Base-by-base conservation (phyloP, 2,113 vertebrate genomes). In the Ceuthmochares aereus region DNA sequence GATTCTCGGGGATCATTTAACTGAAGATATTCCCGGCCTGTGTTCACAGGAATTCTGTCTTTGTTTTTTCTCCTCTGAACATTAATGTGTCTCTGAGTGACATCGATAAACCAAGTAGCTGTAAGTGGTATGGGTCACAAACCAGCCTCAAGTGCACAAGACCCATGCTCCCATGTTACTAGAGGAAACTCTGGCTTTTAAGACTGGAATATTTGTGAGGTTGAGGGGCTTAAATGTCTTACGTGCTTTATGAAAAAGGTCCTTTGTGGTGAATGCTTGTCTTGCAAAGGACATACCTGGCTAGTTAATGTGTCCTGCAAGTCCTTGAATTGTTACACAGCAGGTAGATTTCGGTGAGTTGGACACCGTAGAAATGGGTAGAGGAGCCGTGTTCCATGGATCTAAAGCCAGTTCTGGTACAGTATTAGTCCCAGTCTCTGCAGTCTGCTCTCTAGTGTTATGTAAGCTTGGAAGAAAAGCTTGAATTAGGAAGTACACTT, bases 341-440 rank as follows among this genome's bases (percentile, higher is more conserved):
- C 29, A 77, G 55, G n/a, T 60, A 49, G 30, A 62, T 67, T 54
- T 80, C 76, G 64, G 32, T 40, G 19, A 80, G 19, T 19, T 81
- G 52, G 37, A 54, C 7, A 29, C 27, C 36, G 8, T 32, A 56
- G 73, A 70, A 47, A 4, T 4, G 36, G 34, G 19, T 7, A 19
- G 45, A 60, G 88, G 49, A 63, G n/a, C 23, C 43, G 0, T 0
- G 0, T 29, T 78, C 32, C 4, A 4, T 13, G 36, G 36, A 25
- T 75, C 7, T 66, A 45, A 76, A 76, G 52, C 14, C 34, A 51
- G 6, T n/a, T 14, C 16, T 76, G 29, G 12, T 82, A 22, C 17
- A 22, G 20, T 54, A 8, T 45, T 45, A 36, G 17, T 70, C 14
- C 29, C 34, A 10, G 8, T 73, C 7, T 54, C 36, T 80, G 55